These are phyloP conservation scores for Rhombomys opimus DNA, from an alignment of 2,113 vertebrate genomes.

Conservation along the genomic window DNA sequence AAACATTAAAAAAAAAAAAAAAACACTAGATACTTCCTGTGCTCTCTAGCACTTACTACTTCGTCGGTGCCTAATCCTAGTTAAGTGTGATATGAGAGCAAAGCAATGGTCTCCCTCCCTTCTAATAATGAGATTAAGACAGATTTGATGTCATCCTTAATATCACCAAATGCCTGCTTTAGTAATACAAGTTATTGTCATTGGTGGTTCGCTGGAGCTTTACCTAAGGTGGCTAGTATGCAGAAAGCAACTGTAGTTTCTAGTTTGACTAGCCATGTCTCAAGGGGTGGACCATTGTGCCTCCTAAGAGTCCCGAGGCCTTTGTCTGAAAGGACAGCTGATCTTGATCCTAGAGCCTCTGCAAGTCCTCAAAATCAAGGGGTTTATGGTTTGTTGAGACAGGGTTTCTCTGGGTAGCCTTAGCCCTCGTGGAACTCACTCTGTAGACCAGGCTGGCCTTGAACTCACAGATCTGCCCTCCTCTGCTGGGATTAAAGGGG, in stretches of 20 bases:
- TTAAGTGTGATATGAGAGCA: slow-evolving; percentile 72
- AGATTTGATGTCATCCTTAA: slow-evolving; percentile 74
- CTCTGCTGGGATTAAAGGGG: not conserved
- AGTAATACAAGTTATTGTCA: slow-evolving; percentile 73
- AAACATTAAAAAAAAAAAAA: slow-evolving; percentile 51
- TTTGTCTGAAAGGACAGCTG: slow-evolving; percentile 18
- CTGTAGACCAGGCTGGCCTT: not conserved
- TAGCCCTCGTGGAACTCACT: not conserved
- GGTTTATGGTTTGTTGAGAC: not conserved
- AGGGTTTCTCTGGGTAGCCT: not conserved
- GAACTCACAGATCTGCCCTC: not conserved
- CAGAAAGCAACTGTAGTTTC: slow-evolving; percentile 45
- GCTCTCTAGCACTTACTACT: slow-evolving; percentile 66
- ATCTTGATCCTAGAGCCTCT: not conserved
- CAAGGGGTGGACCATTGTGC: not conserved
- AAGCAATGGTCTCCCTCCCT: slow-evolving; percentile 57
- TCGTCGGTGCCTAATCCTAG: slow-evolving; percentile 71
- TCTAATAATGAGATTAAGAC: slow-evolving; percentile 78
- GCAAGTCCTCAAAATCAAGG: slow-evolving; percentile 28
- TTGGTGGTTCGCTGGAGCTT: slow-evolving; percentile 54
- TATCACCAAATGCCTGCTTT: slow-evolving; percentile 68
- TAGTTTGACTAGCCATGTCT: slow-evolving; percentile 66
- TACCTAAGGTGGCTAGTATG: slow-evolving; percentile 58
- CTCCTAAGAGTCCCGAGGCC: not conserved
- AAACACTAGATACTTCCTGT: slow-evolving; percentile 77